A percentile compares a stretch with the other conserved stretches of the same genome.
These are phyloP conservation scores for Acanthornis magna DNA, from an alignment of 2,797 vertebrate genomes.

Conservation along the genomic window DNA sequence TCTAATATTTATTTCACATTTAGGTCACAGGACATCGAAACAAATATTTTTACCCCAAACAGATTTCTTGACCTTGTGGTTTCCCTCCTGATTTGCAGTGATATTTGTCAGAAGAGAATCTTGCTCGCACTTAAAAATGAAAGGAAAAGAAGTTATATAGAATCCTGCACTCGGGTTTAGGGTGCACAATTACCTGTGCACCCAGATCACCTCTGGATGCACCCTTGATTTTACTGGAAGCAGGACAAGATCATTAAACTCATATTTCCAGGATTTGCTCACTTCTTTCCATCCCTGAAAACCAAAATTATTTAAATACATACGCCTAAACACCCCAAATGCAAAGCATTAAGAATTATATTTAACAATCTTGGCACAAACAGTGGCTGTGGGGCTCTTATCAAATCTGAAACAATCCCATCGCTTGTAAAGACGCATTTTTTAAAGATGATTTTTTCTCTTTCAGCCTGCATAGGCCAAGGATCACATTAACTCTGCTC, in stretches of 20 bases:
- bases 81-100: background rate
- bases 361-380: background rate
- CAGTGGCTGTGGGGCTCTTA: background rate
- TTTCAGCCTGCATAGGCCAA: background rate
- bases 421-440: background rate
- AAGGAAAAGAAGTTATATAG: background rate
- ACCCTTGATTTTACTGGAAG: background rate
- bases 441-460: background rate
- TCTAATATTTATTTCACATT: slow-evolving; percentile 54
- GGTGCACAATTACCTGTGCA: background rate
- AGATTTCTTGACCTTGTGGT: background rate
- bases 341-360: background rate
- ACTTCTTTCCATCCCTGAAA: background rate
- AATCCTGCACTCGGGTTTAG: background rate
- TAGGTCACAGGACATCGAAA: slow-evolving; percentile 40
- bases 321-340: background rate
- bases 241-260: background rate
- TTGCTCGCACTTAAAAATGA: background rate
- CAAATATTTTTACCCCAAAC: slow-evolving; percentile 20
- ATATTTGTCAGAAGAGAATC: background rate
- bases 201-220: background rate
- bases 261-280: background rate
- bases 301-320: background rate
- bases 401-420: background rate
- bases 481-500: background rate